These are phyloP conservation scores for Ibycter americanus DNA, from an alignment of 2,797 vertebrate species.

Conservation along the genomic window DNA sequence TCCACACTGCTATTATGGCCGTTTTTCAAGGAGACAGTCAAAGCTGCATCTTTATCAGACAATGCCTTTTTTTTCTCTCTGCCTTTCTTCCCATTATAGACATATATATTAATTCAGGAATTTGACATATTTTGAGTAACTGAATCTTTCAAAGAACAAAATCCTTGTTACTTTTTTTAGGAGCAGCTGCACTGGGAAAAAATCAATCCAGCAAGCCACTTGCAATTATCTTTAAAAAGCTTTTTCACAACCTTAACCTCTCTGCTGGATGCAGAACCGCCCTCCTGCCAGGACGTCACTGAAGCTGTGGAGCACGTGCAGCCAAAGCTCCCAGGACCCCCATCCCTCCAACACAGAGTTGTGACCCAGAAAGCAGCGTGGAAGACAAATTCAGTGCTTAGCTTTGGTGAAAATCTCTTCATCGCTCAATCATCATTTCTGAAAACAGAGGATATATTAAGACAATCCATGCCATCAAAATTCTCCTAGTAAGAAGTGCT, in stretches of 20 bases:
- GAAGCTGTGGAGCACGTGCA: neutral
- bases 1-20: neutral
- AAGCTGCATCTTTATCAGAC: neutral
- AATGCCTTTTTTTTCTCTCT: neutral
- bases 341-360: neutral
- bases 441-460: neutral
- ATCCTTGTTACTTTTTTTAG: neutral
- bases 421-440: rapidly evolving
- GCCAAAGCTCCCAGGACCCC: neutral
- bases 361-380: rapidly evolving
- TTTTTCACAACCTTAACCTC: neutral
- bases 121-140: neutral
- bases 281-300: neutral
- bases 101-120: neutral
- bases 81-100: neutral
- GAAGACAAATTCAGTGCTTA: neutral
- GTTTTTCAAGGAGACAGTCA: neutral
- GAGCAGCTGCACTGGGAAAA: neutral
- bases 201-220: neutral
- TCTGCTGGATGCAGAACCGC: neutral
- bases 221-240: neutral
- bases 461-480: neutral
- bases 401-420: neutral
- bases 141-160: neutral
- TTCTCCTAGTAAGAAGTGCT: neutral